Percentiles rank a stretch among this genome's conserved stretches.
Conservation (phyloP, 2,113 vertebrate genomes). For the Poeciliopsis retropinna region DNA sequence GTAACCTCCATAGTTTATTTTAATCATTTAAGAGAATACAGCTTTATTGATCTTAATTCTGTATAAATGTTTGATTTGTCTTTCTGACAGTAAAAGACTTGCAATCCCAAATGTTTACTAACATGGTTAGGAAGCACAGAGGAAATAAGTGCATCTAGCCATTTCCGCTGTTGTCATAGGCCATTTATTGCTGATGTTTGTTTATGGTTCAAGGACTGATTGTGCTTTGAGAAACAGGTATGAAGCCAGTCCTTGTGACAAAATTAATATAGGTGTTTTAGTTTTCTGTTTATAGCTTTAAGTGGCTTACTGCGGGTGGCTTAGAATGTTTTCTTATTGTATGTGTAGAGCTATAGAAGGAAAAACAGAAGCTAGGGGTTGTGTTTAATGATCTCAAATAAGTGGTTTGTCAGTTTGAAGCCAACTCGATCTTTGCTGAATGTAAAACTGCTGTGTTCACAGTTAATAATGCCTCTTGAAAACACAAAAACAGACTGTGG, state of each 20-base stretch:
- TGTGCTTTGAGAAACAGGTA: background rate
- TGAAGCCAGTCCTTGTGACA: background rate
- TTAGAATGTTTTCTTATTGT: background rate
- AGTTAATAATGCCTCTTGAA: background rate
- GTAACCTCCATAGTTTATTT: too few species aligned
- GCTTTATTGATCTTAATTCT: too few species aligned
- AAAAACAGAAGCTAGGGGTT: background rate
- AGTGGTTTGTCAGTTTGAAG: background rate
- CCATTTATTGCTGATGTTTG: conserved; percentile 21
- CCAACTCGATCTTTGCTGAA: background rate
- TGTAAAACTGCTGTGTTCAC: background rate
- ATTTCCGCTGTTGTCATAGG: conserved; percentile 12
- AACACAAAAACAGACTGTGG: background rate
- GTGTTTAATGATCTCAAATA: background rate
- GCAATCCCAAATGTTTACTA: background rate
- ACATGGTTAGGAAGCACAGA: conserved; percentile 15
- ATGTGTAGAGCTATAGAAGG: background rate
- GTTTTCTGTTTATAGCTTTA: background rate
- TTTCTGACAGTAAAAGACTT: background rate
- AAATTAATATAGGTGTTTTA: conserved; percentile 1
- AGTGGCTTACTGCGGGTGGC: background rate
- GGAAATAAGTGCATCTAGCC: conserved; percentile 14
- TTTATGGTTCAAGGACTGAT: conserved; percentile 6
- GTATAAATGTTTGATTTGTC: background rate
- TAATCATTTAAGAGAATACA: too few species aligned